These are phyloP conservation scores for Romanogobio albipinnatus DNA, from an alignment of 2,113 vertebrate genomes.

Conservation along the genomic window DNA sequence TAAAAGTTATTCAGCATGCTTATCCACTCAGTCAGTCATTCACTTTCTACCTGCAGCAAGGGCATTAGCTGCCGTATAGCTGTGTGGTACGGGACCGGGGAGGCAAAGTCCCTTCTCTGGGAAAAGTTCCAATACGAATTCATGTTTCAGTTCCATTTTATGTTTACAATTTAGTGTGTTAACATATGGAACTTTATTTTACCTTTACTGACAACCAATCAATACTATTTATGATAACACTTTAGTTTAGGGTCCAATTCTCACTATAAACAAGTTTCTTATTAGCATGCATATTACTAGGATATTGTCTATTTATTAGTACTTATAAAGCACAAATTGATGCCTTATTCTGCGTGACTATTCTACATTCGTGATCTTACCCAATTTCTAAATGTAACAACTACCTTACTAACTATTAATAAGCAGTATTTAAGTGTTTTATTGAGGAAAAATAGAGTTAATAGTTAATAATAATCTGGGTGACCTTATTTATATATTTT, in stretches of 20 bases:
- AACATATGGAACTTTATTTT: background rate
- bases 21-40: conserved; percentile 31
- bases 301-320: too few relatives aligned
- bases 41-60: conserved; percentile 21
- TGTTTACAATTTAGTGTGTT: background rate
- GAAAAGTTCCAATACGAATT: background rate
- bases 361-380: too few relatives aligned
- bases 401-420: too few relatives aligned
- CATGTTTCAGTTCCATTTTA: background rate
- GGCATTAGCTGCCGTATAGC: background rate
- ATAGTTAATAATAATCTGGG: too few relatives aligned
- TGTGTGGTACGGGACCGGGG: background rate
- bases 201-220: background rate
- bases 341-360: too few relatives aligned
- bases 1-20: conserved; percentile 42
- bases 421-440: too few relatives aligned
- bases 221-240: background rate
- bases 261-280: too few relatives aligned
- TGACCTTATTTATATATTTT: background rate
- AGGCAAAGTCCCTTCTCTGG: background rate
- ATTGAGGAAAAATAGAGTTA: too few relatives aligned
- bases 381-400: too few relatives aligned
- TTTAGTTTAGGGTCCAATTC: too few relatives aligned
- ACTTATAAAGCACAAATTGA: too few relatives aligned
- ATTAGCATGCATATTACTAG: too few relatives aligned